Evolutionary conservation across 1,140 invertebrate species (phyloP), one percentile per base, ranked within the genome.

Genomic region (Alviniconcha marisindica): DNA sequence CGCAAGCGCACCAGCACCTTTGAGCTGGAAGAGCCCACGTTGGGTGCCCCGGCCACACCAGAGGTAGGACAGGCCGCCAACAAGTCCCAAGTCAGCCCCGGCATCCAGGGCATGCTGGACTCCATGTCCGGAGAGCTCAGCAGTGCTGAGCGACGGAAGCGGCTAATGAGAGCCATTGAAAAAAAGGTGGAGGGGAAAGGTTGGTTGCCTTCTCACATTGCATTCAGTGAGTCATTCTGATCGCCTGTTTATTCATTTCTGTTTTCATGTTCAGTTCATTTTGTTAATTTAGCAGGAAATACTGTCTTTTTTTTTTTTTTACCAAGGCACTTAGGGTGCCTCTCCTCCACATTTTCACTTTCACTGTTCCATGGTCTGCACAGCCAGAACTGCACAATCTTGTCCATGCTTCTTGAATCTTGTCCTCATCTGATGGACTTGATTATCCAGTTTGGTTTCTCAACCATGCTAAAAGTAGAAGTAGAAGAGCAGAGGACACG

Each of bases 111-210:
- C 31, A 82, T 91, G 66, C 77, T 91, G 4, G 85, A 86, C 14
- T 85, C 86, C 15, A 89, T 91, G 84, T 85, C 85, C 63, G 71
- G 82, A 44, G 83, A 89, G 2, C 87, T 90, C 84, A 81, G 69
- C 38, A 83, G 84, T 82, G 87, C 86, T 3, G 89, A 91, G 76
- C 86, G 90, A 84, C 90, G 89, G 60, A 69, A 84, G 10, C 88
- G 44, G 44, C 76, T 91, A 21, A 82, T 91, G 76, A 73, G 82
- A 24, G 89, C 89, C 60, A 60, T 91, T 21, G 87, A 89, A 36
- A 90, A 88, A 73, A 91, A 88, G 73, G 87, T 91, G 31, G 73
- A 89, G 66, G 63, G 85, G 15, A 90, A 89, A 87, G 73, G 90
- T 89, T 60, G 81, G 48, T 54, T 69, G 28, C 7, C 7, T 12